Evolutionary conservation across 2,888 invertebrate species (phyloP).

Genomic region (Orthosia cruda): DNA sequence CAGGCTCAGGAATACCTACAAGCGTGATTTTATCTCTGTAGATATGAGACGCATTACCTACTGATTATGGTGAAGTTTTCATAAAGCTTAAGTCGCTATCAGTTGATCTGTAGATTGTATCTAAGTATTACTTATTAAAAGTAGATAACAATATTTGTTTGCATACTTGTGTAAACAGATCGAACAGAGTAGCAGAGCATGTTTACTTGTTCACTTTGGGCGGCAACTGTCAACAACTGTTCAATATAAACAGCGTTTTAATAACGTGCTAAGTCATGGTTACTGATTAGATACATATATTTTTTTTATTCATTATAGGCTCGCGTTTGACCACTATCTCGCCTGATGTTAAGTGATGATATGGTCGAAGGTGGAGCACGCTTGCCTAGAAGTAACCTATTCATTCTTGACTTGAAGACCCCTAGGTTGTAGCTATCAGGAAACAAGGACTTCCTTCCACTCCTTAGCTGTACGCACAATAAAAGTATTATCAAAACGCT

Average conservation of each 20-base stretch:
- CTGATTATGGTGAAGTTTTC: constrained; percentile 17
- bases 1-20: background rate
- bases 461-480: too few species aligned
- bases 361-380: too few species aligned
- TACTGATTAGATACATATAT: background rate
- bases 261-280: background rate
- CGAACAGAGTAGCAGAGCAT: constrained; percentile 12
- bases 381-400: too few species aligned
- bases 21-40: constrained; percentile 1
- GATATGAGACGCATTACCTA: background rate
- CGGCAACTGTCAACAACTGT: background rate
- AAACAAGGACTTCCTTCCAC: too few species aligned
- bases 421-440: too few species aligned
- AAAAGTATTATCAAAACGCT: too few species aligned
- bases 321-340: too few species aligned
- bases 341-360: too few species aligned
- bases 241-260: background rate
- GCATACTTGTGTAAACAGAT: constrained; percentile 32
- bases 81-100: constrained; percentile 22
- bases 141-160: constrained; percentile 31
- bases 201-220: background rate
- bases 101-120: constrained; percentile 22
- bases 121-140: constrained; percentile 19
- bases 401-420: too few species aligned
- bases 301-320: too few species aligned